phyloP scores from a whole-genome alignment of 2,888 invertebrate species.

The Cheilosia variabilis region DNA sequence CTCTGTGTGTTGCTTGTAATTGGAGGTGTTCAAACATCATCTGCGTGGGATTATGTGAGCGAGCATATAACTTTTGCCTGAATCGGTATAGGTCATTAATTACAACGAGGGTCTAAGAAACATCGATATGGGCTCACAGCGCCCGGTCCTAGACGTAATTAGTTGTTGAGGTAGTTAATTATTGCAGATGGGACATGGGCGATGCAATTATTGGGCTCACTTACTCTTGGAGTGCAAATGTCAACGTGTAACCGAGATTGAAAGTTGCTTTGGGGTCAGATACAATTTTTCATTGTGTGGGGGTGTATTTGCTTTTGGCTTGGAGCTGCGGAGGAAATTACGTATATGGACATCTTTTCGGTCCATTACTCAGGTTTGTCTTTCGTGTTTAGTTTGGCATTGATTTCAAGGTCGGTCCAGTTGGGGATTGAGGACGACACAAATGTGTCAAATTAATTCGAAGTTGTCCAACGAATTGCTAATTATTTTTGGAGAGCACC shows the following conservation, averaged over 20 bases:
- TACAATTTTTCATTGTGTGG: no score
- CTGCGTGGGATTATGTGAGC: constrained; percentile 63
- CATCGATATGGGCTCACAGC: constrained; percentile 15
- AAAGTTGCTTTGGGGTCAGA: no score
- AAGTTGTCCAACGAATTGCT: no score
- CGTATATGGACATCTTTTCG: constrained; percentile 1
- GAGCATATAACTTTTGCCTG: constrained; percentile 30
- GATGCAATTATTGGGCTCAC: constrained; percentile 57
- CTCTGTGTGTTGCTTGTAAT: constrained; percentile 42
- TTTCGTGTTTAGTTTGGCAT: neutral
- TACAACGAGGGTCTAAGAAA: constrained; percentile 47
- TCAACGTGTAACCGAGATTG: constrained; percentile 21
- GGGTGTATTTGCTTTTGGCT: no score
- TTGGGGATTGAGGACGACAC: neutral
- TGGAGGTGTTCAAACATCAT: constrained; percentile 64
- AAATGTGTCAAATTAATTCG: neutral
- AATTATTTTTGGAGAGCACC: no score
- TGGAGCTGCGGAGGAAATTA: neutral
- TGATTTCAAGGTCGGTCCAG: neutral
- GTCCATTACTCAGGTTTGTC: neutral
- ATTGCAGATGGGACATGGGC: constrained; percentile 26
- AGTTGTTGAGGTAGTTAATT: constrained; percentile 63
- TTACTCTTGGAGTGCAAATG: constrained; percentile 23
- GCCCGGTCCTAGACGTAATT: constrained; percentile 63
- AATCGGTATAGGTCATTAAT: constrained; percentile 46